Conservation (phyloP, 2,888 invertebrate species). For the Phymatocera aterrima region DNA sequence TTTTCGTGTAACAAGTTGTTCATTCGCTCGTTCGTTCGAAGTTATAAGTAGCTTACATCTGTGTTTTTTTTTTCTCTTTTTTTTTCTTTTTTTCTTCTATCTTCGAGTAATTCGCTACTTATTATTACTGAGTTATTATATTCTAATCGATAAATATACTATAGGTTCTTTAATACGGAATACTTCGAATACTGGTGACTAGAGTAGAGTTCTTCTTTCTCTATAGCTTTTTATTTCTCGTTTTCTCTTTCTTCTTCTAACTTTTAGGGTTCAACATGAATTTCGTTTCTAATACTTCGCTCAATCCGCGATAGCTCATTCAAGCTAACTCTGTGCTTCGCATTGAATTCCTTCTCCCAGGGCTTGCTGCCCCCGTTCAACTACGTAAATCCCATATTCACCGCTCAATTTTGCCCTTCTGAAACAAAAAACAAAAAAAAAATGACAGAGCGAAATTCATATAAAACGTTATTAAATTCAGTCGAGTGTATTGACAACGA, state of each 20-base stretch:
- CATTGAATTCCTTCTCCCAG: conserved; percentile 27
- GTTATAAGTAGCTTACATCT: neutral
- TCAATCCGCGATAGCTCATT: conserved; percentile 32
- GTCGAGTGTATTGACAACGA: neutral
- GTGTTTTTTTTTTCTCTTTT: no score
- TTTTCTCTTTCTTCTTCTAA: neutral
- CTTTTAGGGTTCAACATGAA: conserved; percentile 16
- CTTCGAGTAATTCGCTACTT: neutral
- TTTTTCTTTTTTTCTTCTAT: no score
- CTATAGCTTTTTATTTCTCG: no score
- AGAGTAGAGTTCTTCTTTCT: no score
- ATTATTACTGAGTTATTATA: conserved; percentile 5
- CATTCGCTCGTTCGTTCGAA: conserved; percentile 12
- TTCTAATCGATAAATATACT: conserved; percentile 24
- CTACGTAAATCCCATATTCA: conserved; percentile 37
- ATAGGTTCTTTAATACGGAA: conserved; percentile 36
- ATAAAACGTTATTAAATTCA: neutral
- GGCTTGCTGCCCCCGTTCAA: conserved; percentile 34
- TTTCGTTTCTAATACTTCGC: conserved; percentile 24
- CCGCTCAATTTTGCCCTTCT: conserved; percentile 24
- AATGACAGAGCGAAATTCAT: neutral
- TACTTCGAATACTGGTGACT: conserved; percentile 39
- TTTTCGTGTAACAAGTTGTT: neutral
- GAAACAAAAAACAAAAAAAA: conserved; percentile 13
- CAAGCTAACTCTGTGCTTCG: conserved; percentile 33